Evolutionary conservation across 2,113 vertebrate genomes (phyloP).

Genomic region (Orientallactaga bullata): DNA sequence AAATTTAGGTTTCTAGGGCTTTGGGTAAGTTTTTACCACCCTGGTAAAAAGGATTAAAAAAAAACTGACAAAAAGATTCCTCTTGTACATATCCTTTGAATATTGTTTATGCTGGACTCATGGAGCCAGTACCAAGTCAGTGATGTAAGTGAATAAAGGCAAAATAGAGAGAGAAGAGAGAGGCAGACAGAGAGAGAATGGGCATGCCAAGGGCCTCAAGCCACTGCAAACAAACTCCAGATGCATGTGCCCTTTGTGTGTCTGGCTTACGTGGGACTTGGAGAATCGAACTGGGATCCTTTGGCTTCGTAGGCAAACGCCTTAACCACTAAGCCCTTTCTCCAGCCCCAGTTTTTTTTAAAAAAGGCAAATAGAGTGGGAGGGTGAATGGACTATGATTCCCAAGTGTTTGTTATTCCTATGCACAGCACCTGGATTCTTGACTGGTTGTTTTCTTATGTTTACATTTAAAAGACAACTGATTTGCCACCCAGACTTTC

Average conservation of each 20-base stretch:
- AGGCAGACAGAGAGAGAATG: no score
- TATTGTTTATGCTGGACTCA: neutral
- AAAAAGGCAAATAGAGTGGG: neutral
- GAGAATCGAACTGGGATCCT: no score
- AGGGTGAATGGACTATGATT: no score
- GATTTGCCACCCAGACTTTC: neutral
- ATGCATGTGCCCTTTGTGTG: no score
- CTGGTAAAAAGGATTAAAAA: neutral
- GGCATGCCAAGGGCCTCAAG: no score
- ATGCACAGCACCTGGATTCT: neutral
- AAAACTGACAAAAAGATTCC: neutral
- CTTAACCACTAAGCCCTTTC: no score
- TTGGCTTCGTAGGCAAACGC: no score
- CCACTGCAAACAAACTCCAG: no score
- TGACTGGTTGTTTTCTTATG: neutral
- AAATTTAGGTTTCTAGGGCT: neutral
- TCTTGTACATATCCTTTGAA: neutral
- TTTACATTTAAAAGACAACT: neutral
- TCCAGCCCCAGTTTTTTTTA: no score
- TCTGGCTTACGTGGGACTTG: no score
- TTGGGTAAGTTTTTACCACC: neutral
- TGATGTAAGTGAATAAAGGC: neutral
- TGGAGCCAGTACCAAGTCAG: neutral
- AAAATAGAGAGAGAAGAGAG: no score
- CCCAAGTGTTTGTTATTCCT: neutral